Percentiles rank a stretch among this genome's conserved stretches.
Conservation (phyloP, 2,888 invertebrate species). For the Drosophila pseudotakahashii region DNA sequence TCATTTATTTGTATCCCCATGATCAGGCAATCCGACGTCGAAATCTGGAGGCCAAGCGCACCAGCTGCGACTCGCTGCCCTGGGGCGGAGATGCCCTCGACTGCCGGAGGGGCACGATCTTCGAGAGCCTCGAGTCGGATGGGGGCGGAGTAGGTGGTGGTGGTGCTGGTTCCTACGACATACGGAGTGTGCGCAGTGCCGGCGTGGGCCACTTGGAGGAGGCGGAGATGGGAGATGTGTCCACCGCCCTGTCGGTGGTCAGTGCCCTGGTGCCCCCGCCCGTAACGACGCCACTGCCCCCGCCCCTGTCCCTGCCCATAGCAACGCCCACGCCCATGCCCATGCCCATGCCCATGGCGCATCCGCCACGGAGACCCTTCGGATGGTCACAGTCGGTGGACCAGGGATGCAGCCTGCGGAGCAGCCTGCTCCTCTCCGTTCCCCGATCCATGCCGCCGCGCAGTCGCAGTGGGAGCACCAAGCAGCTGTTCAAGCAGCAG, state of each 20-base stretch:
- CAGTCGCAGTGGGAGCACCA: slow-evolving; percentile 85
- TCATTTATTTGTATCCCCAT: slow-evolving; percentile 74
- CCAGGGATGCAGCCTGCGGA: slow-evolving; percentile 71
- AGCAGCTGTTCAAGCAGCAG: slow-evolving; percentile 86
- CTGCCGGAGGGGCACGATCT: slow-evolving; percentile 83
- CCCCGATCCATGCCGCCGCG: slow-evolving; percentile 84
- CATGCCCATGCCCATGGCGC: slow-evolving; percentile 1
- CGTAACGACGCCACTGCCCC: slow-evolving; percentile 24
- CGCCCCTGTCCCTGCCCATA: slow-evolving; percentile 36
- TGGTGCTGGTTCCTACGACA: slow-evolving; percentile 64
- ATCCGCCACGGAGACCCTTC: slow-evolving; percentile 68
- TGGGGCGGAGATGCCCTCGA: slow-evolving; percentile 82
- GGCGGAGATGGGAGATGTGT: slow-evolving; percentile 21
- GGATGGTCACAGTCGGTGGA: slow-evolving; percentile 83
- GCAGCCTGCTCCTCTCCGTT: slow-evolving; percentile 81
- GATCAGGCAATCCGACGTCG: slow-evolving; percentile 85
- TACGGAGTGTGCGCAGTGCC: slow-evolving; percentile 81
- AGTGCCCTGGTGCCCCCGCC: slow-evolving; percentile 47
- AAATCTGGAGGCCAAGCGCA: slow-evolving; percentile 85
- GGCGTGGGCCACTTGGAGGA: slow-evolving; percentile 61
- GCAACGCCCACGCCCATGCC: slow-evolving; percentile 13
- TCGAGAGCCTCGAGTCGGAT: slow-evolving; percentile 84
- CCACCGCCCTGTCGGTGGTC: slow-evolving; percentile 48
- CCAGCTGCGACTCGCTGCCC: slow-evolving; percentile 83
- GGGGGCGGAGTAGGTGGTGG: slow-evolving; percentile 31